Percentiles rank a stretch among this genome's conserved stretches.
These are phyloP conservation scores for Eilema depressum DNA, from an alignment of 2,888 invertebrate species.

Conservation along the genomic window DNA sequence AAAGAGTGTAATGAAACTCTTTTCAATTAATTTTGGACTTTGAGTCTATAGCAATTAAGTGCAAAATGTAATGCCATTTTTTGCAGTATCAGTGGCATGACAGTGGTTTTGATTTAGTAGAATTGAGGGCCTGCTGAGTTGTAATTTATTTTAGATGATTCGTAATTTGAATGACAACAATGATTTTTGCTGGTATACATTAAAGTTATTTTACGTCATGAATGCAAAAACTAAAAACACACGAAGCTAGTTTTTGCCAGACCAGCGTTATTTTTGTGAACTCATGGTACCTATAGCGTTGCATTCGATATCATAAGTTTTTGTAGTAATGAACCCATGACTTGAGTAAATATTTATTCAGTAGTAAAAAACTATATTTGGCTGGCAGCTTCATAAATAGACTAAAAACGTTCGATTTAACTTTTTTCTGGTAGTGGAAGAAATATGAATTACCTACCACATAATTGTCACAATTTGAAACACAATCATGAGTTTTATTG, in stretches of 20 bases:
- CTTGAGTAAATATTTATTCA: neutral
- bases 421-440: neutral
- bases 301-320: neutral
- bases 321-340: neutral
- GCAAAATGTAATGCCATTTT: no score
- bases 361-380: conserved; percentile 1
- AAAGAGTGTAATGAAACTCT: no score
- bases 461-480: conserved; percentile 9
- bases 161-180: conserved; percentile 13
- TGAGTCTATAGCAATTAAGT: no score
- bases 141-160: conserved; percentile 27
- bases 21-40: no score
- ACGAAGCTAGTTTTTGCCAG: neutral
- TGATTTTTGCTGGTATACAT: conserved; percentile 49
- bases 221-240: conserved; percentile 9
- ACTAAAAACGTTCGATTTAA: neutral
- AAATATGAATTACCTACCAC: neutral
- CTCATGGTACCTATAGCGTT: neutral
- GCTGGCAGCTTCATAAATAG: neutral
- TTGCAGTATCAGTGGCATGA: no score
- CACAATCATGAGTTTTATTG: conserved; percentile 22
- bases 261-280: neutral
- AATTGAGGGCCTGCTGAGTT: no score
- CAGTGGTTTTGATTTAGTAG: no score
- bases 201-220: conserved; percentile 31